Evolutionary conservation across 2,797 vertebrate genomes (phyloP), one percentile per base, ranked within the genome.

Genomic region (Gila robusta): DNA sequence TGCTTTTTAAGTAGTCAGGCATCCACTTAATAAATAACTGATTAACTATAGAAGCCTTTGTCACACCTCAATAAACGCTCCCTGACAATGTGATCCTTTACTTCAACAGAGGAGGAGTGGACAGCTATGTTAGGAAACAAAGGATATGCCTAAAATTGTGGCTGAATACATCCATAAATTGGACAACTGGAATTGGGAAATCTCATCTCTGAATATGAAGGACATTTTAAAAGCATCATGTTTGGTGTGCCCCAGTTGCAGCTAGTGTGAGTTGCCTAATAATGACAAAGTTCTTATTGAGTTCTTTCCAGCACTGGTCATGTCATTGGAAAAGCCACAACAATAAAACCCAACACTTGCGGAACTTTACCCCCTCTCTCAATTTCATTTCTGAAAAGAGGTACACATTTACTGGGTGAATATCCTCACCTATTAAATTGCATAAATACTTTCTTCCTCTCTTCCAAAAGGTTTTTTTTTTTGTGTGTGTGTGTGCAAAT

Each of bases 381-480:
- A 44, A 44, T 12, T 49, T 35, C 56, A 78, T 85, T 86, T 41
- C 81, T 56, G 10, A 37, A 56, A 41, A 69, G 70, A 16, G 37
- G 16, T 26, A 74, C 26, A 35, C 3, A 73, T 87, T 86, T 72
- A 84, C 88, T 56, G 44, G 84, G 77, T 64, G 80, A 89, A 47
- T 14, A 28, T n/a, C 12, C 28, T 35, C 4, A 2, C 79, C 28
- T 69, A 35, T 49, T 67, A 67, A 80, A 81, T n/a, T 26, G 47
- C 32, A 66, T n/a, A 21, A 67, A 41, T 26, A 21, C 26, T 47
- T 17, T 49, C 71, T 80, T 80, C 23, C 12, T 23, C 11, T 41
- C 23, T 23, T 10, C 12, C 47, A 17, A 59, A 59, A 41, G 8
- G 8, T 41, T 44, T 41, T 41, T 10, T 12, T 44, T 44, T 11